Evolutionary conservation across 2,113 vertebrate genomes (phyloP), one percentile per base, ranked within the genome.

Genomic region (Anoplopoma fimbria): DNA sequence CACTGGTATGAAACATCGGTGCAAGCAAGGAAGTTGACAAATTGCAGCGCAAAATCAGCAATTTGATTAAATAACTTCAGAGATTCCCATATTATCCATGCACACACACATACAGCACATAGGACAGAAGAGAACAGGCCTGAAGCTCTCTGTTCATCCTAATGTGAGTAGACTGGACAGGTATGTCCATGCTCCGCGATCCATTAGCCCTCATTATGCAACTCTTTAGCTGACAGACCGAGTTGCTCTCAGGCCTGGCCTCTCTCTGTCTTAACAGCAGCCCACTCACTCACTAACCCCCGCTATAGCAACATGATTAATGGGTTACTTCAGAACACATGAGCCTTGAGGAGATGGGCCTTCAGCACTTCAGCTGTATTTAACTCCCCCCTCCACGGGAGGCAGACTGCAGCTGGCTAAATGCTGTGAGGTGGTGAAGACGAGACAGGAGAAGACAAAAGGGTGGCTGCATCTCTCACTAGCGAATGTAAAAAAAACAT

Each of bases 121-220:
- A 57, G 64, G 6, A 51, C 40, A 71, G 60, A 69, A 29, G 49
- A 77, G 45, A 49, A 67, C 36, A 81, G 62, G 42, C 55, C 34
- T 15, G 3, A 42, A 60, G 76, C 70, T 83, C 49, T 73, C 84
- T 10, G 40, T 51, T 63, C 34, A 58, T 64, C 61, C 74, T 88
- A 83, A 85, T 74, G 45, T 57, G 19, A 86, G 69, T 31, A 29
- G 87, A 79, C 67, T 69, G 78, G 78, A 91, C 83, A 90, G 85
- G 86, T 85, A 87, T 69, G 67, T 87, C 80, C 33, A 34, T 57
- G 71, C 68, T 77, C n/a, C 62, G 62, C 23, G 4, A 77, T 86
- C 84, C 68, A 91, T 91, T 88, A 89, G 65, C 65, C 60, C 64
- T 87, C 62, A 87, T 91, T 82, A 90, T 69, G 67, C 51, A 82